Base-by-base conservation (phyloP, 2,888 invertebrate genomes). In the Ganaspis brasiliensis region DNA sequence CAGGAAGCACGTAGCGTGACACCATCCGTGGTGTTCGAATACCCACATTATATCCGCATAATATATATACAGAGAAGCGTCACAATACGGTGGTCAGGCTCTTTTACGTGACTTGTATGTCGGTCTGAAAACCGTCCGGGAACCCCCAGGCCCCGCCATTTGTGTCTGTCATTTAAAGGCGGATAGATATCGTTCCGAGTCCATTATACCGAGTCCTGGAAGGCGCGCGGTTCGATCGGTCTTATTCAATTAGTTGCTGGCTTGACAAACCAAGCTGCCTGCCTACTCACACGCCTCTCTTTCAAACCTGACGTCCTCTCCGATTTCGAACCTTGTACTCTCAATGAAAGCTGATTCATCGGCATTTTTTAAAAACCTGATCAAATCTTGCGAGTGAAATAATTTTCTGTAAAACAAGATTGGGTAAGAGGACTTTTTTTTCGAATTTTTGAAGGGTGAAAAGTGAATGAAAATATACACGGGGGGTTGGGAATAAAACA, bases 1-100 rank as follows among this genome's bases (percentile, higher is more conserved):
- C 90, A 90, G 90, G 90, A 89, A 89, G 89, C 89, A 88, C 90
- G 90, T 90, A 90, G 90, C 89, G 88, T 90, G 89, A 90, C 90
- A 89, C 89, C 87, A 84, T 86, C 79, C 82, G 80, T 74, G 81
- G 79, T 73, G 75, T 45, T 83, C 61, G 81, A 80, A 83, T 79
- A 80, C 82, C 82, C 81, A 81, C 83, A 83, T 82, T 85, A 85
- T 85, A 85, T 79, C 79, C 74, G 76, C 83, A 84, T 84, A 85
- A 84, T 83, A 84, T 83, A 84, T 86, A 86, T 84, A 84, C 74
- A 76, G 74, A 57, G 73, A 76, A 78, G 80, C 76, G 86, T 88
- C 85, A 86, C 88, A 88, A 88, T 88, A 88, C 87, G 86, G 83
- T 84, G 87, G 86, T 85, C 85, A 86, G 85, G 82, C 83, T 85